phyloP scores from a whole-genome alignment of 1,140 invertebrate species.

The Atta cephalotes region DNA sequence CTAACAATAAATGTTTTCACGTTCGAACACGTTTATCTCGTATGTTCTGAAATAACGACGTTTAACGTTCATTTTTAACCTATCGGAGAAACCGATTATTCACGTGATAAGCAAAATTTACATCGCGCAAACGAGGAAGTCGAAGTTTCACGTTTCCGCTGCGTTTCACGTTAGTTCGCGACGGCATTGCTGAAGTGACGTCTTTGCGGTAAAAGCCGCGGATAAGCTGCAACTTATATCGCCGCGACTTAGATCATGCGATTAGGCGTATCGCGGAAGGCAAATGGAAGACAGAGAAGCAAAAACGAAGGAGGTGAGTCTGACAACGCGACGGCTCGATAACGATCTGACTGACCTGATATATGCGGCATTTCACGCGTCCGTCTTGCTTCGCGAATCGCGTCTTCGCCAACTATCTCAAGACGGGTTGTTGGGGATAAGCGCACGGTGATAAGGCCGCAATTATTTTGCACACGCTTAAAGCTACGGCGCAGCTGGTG shows the following conservation, averaged over 20 bases:
- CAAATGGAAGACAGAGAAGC: constrained; percentile 20
- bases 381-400: constrained; percentile 35
- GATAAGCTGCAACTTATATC: constrained; percentile 1
- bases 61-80: not conserved
- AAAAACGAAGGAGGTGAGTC: constrained; percentile 45
- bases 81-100: constrained; percentile 1
- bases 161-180: not conserved
- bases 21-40: not conserved
- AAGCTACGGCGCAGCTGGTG: not conserved
- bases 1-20: constrained; percentile 10
- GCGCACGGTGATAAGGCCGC: constrained; percentile 28
- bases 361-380: constrained; percentile 44
- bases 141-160: constrained; percentile 10
- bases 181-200: constrained; percentile 12
- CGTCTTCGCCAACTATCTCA: constrained; percentile 7
- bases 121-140: not conserved
- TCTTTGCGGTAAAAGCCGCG: constrained; percentile 17
- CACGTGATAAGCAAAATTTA: constrained; percentile 21
- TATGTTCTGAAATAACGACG: not conserved
- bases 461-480: constrained; percentile 42
- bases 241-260: constrained; percentile 45
- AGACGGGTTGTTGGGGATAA: constrained; percentile 26
- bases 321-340: constrained; percentile 39
- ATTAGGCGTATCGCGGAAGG: constrained; percentile 53
- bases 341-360: constrained; percentile 44